A percentile compares a stretch with the other conserved stretches of the same genome.
phyloP scores from a whole-genome alignment of 2,888 invertebrate species.

The Parnassius mnemosyne region DNA sequence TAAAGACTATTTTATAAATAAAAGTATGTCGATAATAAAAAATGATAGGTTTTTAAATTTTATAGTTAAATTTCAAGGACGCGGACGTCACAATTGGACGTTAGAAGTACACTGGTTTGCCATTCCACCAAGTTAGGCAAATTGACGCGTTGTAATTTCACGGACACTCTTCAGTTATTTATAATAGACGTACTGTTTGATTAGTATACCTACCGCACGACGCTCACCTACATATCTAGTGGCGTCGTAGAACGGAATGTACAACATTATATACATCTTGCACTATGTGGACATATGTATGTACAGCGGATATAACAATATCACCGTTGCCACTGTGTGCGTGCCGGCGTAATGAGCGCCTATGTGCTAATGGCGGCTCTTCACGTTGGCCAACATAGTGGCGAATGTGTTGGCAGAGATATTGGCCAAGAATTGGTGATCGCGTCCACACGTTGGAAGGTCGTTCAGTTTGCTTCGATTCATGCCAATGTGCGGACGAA shows the following conservation, averaged over 20 bases:
- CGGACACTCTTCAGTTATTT: conserved; percentile 65
- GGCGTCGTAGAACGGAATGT: conserved; percentile 66
- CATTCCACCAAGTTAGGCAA: conserved; percentile 30
- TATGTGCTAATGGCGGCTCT: too few relatives aligned
- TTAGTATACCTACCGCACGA: conserved; percentile 57
- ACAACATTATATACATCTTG: conserved; percentile 74
- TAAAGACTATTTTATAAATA: background rate
- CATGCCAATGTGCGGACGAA: too few relatives aligned
- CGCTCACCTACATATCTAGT: conserved; percentile 75
- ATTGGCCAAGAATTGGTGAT: too few relatives aligned
- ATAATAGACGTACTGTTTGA: conserved; percentile 72
- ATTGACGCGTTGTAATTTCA: conserved; percentile 48
- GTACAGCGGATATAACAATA: conserved; percentile 61
- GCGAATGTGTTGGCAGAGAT: too few relatives aligned
- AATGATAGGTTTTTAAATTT: background rate
- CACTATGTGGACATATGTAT: conserved; percentile 63
- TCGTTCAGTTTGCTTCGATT: too few relatives aligned
- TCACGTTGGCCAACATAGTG: too few relatives aligned
- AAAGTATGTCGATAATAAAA: background rate
- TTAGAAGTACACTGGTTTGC: conserved; percentile 17
- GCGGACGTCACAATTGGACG: conserved; percentile 34
- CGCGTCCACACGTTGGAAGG: too few relatives aligned
- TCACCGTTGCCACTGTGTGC: conserved; percentile 41
- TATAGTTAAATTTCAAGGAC: conserved; percentile 24
- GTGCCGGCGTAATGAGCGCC: conserved; percentile 72